Conservation (phyloP, 2,113 vertebrate species). For the Actinemys pallida region DNA sequence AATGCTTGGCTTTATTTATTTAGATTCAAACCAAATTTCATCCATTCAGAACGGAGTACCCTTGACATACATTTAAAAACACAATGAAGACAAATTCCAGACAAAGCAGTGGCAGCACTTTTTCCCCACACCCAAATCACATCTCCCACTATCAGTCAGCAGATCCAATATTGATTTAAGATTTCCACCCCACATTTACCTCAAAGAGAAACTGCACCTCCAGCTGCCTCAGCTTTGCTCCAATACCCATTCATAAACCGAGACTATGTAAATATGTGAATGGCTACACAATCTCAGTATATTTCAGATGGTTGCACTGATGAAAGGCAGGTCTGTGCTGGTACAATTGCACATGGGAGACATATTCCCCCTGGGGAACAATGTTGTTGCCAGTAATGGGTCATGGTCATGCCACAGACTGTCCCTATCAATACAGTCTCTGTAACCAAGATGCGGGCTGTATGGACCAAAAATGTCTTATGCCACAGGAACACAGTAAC, state of each 20-base stretch:
- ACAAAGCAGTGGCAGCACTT: too few relatives aligned
- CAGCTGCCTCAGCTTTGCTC: fast-evolving
- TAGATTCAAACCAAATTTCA: too few relatives aligned
- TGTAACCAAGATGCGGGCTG: background rate
- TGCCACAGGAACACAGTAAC: background rate
- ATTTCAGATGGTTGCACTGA: background rate
- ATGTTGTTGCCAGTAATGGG: fast-evolving
- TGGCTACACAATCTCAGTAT: background rate
- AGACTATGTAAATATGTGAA: background rate
- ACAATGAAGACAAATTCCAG: too few relatives aligned
- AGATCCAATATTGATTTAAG: background rate
- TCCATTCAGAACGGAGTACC: too few relatives aligned
- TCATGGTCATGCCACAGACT: background rate
- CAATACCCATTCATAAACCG: fast-evolving
- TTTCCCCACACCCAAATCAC: too few relatives aligned
- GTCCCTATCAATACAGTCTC: background rate
- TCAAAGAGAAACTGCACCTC: background rate
- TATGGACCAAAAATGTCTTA: background rate
- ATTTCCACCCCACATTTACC: background rate
- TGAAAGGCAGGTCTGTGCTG: background rate
- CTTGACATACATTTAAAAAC: too few relatives aligned
- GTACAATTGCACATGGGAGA: background rate
- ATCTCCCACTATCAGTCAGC: background rate
- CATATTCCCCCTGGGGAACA: fast-evolving
- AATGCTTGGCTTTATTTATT: too few relatives aligned